Evolutionary conservation across 2,888 invertebrate genomes (phyloP), one percentile per base, ranked within the genome.

Genomic region (Hypena proboscidalis): DNA sequence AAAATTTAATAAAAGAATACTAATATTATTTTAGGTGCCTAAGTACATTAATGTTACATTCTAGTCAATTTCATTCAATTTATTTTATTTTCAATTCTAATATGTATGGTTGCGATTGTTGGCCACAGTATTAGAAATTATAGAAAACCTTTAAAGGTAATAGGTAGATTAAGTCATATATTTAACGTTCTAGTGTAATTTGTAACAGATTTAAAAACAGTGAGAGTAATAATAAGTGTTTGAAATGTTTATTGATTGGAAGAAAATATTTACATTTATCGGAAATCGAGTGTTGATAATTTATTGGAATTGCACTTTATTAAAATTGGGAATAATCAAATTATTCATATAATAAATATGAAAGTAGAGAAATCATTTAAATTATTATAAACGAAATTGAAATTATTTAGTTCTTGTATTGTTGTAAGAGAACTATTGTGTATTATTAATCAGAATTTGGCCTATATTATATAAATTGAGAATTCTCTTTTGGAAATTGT

Each of bases 1-100:
- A 29, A 53, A 29, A 35, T 62, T 51, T 35, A 42, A 36, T 50
- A 26, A 17, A 41, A 47, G 42, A 50, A n/a, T n/a, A n/a, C n/a
- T n/a, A 26, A 50, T 25, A 51, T 64, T 60, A 51, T 61, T 63
- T 67, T 71, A 78, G 75, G 60, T 74, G 70, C 65, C 66, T 79
- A 72, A 73, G 78, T 76, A 80, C 74, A 69, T 72, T 65, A 70
- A 68, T 57, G 50, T 70, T 74, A 68, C 51, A 74, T 74, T 85
- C 85, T 87, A 87, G 86, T 87, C 87, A 87, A 85, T 85, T 84
- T 82, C 51, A 67, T 67, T 65, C 57, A 68, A 59, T 53, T 61
- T 63, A 58, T 59, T 42, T 62, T 42, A 50, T 53, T 59, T 60
- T 61, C 51, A 50, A 53, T 57, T 35, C 49, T 38, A 58, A 48